phyloP scores from a whole-genome alignment of 2,797 vertebrate genomes.

The Fratercula arctica region DNA sequence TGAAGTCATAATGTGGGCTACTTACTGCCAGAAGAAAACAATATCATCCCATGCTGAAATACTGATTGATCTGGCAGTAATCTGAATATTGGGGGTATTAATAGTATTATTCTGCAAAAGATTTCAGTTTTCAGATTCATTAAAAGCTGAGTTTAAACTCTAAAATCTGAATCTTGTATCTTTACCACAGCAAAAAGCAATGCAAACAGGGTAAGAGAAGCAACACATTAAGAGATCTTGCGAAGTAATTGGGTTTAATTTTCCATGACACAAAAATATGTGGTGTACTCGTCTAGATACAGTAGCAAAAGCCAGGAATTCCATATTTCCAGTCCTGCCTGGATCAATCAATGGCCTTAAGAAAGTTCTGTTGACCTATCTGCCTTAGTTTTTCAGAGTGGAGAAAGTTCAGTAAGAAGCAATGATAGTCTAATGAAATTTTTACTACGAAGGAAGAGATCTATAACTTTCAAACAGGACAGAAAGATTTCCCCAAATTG shows the following conservation, averaged over 20 bases:
- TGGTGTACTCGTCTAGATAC: not conserved
- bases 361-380: not conserved
- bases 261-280: not conserved
- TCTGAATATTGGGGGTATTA: not conserved
- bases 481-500: not conserved
- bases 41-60: not conserved
- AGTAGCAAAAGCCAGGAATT: not conserved
- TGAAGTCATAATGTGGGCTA: constrained; percentile 46
- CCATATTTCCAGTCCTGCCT: not conserved
- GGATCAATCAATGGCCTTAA: not conserved
- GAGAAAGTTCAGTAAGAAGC: not conserved
- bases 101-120: not conserved
- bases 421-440: not conserved
- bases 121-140: not conserved
- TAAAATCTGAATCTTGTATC: not conserved
- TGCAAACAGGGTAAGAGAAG: not conserved
- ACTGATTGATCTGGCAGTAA: constrained; percentile 25
- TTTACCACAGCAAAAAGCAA: not conserved
- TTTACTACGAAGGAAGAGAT: not conserved
- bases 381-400: not conserved
- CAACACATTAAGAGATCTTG: not conserved
- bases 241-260: not conserved
- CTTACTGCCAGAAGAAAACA: constrained; percentile 34
- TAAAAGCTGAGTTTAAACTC: not conserved
- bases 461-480: not conserved